Evolutionary conservation across 2,113 vertebrate genomes (phyloP).

Genomic region (Haliaeetus leucogaster): DNA sequence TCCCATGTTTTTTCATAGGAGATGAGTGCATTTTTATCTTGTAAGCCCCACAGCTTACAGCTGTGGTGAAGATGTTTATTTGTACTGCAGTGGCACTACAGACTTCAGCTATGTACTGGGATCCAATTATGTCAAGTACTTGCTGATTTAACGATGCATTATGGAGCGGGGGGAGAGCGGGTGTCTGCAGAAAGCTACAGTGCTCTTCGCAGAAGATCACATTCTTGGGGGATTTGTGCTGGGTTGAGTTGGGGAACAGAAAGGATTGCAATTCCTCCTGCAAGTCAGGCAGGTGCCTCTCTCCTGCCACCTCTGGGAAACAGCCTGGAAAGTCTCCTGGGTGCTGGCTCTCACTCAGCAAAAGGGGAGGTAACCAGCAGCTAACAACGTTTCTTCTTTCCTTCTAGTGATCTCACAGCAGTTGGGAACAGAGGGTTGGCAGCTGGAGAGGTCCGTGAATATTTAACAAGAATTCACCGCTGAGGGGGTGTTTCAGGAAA

Average conservation of each 20-base stretch:
- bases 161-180: not conserved
- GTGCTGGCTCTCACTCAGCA: not conserved
- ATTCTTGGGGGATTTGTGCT: not conserved
- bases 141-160: not conserved
- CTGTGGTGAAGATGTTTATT: slow-evolving; percentile 15
- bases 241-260: rapidly evolving
- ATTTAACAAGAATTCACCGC: not conserved
- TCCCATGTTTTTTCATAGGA: not conserved
- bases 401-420: not conserved
- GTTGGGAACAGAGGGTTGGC: rapidly evolving
- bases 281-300: not conserved
- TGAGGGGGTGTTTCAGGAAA: not conserved
- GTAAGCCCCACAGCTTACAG: not conserved
- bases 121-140: slow-evolving; percentile 14
- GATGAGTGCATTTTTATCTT: not conserved
- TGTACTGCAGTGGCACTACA: not conserved
- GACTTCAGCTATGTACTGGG: not conserved
- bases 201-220: not conserved
- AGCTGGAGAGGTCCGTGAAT: not conserved
- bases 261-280: not conserved
- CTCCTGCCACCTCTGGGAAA: not conserved
- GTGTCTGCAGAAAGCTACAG: not conserved
- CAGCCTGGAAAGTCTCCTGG: not conserved
- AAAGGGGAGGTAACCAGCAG: not conserved
- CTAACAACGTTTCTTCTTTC: not conserved